Base-by-base conservation (phyloP, 1,140 invertebrate genomes). In the Philaenus spumarius region DNA sequence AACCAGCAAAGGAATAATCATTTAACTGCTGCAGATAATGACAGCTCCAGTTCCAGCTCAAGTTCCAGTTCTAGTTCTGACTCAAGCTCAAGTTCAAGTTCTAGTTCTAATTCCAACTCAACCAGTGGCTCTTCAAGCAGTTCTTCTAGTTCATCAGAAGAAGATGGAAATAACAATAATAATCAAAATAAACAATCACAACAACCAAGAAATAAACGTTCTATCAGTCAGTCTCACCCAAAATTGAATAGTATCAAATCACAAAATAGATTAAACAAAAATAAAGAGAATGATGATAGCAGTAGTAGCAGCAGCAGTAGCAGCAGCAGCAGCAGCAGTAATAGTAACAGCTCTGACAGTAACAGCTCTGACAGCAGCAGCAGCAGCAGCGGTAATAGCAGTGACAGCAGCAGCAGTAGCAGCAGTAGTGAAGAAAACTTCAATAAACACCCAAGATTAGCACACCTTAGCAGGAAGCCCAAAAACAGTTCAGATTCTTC, bases 81-180 rank as follows among this genome's bases (percentile, higher is more conserved):
- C 39, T 60, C 54, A n/a, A 55, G 51, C 42, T 64, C 62, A 19
- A 58, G 59, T 26, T 37, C 30, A 24, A 58, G 30, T 26, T 57
- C 56, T 19, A 56, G 47, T 47, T 59, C 51, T 5, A 57, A 46
- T 23, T 51, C 43, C 40, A 56, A 40, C 19, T 64, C 60, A 7
- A 34, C 20, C 22, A n/a, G 22, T 35, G 50, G 35, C 15, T 58
- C 58, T 69, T 43, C 67, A 50, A 14, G 50, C 26, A 30, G 26
- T 30, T 30, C 26, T 4, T 30, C 26, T 30, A 58, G 54, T 45
- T 64, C 61, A 17, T 30, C 26, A 30, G 3, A 3, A 30, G 26
- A 67, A 9, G 60, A 62, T n/a, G 55, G 59, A 77, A 63, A 70
- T 68, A n/a, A 72, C 66, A 63, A 43, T 62, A 60, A 69, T 73